Percentiles rank a stretch among this genome's conserved stretches.
Conservation (phyloP, 2,888 invertebrate genomes). For the Stictocephala bisonia region DNA sequence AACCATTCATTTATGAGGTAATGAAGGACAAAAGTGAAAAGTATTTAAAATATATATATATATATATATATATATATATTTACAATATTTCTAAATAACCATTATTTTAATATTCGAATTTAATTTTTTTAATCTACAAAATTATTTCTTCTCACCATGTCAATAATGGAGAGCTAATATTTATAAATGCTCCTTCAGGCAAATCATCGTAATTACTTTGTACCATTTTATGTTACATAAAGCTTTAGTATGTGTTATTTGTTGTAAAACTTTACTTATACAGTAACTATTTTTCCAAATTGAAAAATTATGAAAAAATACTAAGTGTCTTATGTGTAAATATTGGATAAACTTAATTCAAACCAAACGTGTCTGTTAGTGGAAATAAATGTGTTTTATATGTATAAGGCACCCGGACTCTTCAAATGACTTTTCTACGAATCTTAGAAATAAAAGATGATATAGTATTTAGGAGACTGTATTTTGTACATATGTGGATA, state of each 20-base stretch:
- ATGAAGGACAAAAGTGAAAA: too few species aligned
- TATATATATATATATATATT: too few species aligned
- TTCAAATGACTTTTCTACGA: slow-evolving; percentile 47
- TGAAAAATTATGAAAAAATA: slow-evolving; percentile 42
- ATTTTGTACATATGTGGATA: slow-evolving; percentile 43
- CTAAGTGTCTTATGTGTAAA: slow-evolving; percentile 51
- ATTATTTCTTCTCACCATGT: too few species aligned
- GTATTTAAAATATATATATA: too few species aligned
- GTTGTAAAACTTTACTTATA: slow-evolving; percentile 35
- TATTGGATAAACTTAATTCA: slow-evolving; percentile 42
- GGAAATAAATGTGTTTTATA: slow-evolving; percentile 31
- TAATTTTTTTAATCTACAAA: too few species aligned
- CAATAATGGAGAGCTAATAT: too few species aligned
- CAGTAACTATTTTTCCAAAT: slow-evolving; percentile 38
- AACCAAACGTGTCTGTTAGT: slow-evolving; percentile 38
- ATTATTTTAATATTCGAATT: too few species aligned
- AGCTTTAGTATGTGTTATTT: slow-evolving; percentile 31
- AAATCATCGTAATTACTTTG: too few species aligned
- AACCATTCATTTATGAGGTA: too few species aligned
- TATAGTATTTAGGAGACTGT: slow-evolving; percentile 28
- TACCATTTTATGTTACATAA: slow-evolving; percentile 13
- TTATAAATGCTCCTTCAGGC: too few species aligned
- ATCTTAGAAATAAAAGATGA: slow-evolving; percentile 44
- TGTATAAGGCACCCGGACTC: slow-evolving; percentile 38
- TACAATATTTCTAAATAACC: too few species aligned